phyloP scores from a whole-genome alignment of 1,140 invertebrate genomes.

The Wasmannia auropunctata region DNA sequence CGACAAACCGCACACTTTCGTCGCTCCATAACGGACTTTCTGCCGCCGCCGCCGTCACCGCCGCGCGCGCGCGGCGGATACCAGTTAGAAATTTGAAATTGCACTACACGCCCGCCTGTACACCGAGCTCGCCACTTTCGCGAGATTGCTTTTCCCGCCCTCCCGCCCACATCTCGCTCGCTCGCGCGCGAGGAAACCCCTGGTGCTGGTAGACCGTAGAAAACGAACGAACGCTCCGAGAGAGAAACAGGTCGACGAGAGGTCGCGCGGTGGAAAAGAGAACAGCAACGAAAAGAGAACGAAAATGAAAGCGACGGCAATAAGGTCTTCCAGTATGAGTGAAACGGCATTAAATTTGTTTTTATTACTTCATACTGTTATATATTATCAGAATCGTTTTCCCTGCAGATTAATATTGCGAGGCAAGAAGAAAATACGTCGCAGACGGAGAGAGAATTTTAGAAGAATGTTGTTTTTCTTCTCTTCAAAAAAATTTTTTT shows the following conservation, averaged over 20 bases:
- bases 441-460: too few relatives aligned
- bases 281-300: constrained; percentile 10
- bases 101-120: constrained; percentile 16
- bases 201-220: constrained; percentile 38
- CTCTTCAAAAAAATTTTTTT: neutral
- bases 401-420: neutral
- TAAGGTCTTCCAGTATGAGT: neutral
- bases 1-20: constrained; percentile 55
- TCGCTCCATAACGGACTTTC: constrained; percentile 49
- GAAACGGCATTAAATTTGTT: neutral
- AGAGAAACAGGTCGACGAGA: constrained; percentile 18
- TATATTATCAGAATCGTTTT: neutral
- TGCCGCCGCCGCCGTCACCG: too few relatives aligned
- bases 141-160: constrained; percentile 54
- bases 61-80: neutral
- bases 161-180: constrained; percentile 21
- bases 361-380: constrained; percentile 14
- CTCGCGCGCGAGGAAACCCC: constrained; percentile 27
- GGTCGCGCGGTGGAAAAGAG: neutral
- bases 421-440: neutral
- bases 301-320: constrained; percentile 27
- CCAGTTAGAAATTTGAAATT: constrained; percentile 59
- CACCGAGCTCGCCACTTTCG: constrained; percentile 47
- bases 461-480: neutral
- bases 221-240: constrained; percentile 42